Conservation (phyloP, 2,797 vertebrate genomes). For the Cottoperca gobio region DNA sequence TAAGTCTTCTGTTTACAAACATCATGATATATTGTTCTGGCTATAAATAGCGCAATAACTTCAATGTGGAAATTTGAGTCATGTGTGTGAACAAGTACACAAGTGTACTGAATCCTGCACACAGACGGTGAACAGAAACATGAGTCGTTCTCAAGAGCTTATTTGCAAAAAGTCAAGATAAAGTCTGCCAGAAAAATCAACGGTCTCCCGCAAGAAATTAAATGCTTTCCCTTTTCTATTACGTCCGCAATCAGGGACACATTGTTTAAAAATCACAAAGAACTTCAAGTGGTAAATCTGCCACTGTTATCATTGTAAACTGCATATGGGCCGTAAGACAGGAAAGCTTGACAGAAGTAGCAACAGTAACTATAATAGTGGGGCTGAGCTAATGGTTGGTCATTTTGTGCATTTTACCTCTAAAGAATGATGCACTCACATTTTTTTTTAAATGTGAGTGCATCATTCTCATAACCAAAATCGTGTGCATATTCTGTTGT, state of each 20-base stretch:
- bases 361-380: too few relatives aligned
- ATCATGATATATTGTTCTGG: neutral
- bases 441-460: too few relatives aligned
- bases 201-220: neutral
- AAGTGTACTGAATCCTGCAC: neutral
- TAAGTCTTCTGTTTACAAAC: neutral
- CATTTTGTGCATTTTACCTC: neutral
- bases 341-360: neutral
- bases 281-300: neutral
- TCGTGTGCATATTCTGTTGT: neutral
- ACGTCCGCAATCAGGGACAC: neutral
- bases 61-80: neutral
- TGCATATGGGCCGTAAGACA: neutral
- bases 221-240: neutral
- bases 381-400: neutral
- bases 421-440: too few relatives aligned
- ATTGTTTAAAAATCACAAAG: neutral
- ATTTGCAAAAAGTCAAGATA: slow-evolving; percentile 9
- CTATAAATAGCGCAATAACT: neutral
- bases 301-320: neutral
- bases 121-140: neutral
- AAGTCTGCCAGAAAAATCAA: neutral
- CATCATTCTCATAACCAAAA: neutral
- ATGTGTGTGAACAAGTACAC: neutral
- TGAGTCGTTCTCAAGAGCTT: neutral